These are phyloP conservation scores for Eubasilissa regina DNA, from an alignment of 1,140 invertebrate genomes.

Conservation along the genomic window DNA sequence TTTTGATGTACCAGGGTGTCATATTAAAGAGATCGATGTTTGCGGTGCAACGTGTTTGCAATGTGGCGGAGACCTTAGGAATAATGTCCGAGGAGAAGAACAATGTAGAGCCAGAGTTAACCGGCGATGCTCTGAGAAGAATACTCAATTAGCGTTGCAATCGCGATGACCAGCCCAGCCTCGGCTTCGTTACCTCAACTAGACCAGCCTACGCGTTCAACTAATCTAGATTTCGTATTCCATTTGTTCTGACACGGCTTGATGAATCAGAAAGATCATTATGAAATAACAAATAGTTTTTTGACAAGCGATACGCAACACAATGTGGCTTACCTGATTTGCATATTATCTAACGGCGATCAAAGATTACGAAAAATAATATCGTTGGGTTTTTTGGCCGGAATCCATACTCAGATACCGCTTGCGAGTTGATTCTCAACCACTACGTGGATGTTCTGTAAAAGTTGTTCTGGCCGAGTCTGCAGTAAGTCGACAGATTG, in stretches of 20 bases:
- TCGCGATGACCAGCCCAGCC: constrained; percentile 18
- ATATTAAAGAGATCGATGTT: too few relatives aligned
- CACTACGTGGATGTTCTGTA: constrained; percentile 16
- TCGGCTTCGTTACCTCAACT: background rate
- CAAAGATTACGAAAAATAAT: constrained; percentile 60
- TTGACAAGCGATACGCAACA: constrained; percentile 49
- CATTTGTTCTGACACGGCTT: constrained; percentile 56
- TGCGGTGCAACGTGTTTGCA: too few relatives aligned
- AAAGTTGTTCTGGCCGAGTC: constrained; percentile 29
- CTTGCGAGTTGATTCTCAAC: background rate
- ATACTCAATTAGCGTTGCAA: constrained; percentile 40
- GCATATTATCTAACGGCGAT: constrained; percentile 54
- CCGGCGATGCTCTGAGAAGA: constrained; percentile 13
- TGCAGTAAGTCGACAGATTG: background rate
- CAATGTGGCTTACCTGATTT: constrained; percentile 52
- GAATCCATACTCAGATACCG: constrained; percentile 10
- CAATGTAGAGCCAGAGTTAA: background rate
- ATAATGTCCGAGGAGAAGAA: background rate
- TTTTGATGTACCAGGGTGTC: too few relatives aligned
- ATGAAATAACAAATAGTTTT: constrained; percentile 60
- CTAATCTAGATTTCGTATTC: constrained; percentile 58
- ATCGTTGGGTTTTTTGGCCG: constrained; percentile 53
- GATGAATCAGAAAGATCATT: constrained; percentile 60
- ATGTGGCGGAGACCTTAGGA: too few relatives aligned
- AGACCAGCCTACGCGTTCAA: constrained; percentile 23